These are phyloP conservation scores for Myotis davidii DNA, from an alignment of 2,113 vertebrate genomes.

Conservation along the genomic window DNA sequence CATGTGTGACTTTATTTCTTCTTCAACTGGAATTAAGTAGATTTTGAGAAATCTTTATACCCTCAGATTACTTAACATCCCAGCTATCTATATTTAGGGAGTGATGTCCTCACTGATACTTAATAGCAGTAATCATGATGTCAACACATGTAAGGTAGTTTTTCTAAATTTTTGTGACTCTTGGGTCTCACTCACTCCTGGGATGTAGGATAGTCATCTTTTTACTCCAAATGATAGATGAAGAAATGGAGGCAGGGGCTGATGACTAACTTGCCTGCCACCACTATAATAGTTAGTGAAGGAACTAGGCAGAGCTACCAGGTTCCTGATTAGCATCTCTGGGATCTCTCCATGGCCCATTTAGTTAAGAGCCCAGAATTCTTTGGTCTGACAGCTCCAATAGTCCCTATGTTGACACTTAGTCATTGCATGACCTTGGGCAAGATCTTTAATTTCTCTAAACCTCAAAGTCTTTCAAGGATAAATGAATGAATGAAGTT, in stretches of 20 bases:
- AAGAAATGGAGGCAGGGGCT: background rate
- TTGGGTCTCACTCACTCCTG: background rate
- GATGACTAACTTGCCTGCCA: constrained; percentile 1
- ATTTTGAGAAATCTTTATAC: background rate
- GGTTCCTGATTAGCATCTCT: constrained; percentile 1
- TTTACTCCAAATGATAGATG: background rate
- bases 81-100: background rate
- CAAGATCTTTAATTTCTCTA: constrained; percentile 55
- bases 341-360: constrained; percentile 16
- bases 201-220: background rate
- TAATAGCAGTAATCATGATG: background rate
- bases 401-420: constrained; percentile 36
- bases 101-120: background rate
- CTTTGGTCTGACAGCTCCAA: constrained; percentile 7
- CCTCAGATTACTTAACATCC: background rate
- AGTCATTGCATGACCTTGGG: constrained; percentile 49
- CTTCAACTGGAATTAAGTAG: background rate
- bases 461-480: constrained; percentile 1
- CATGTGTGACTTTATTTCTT: background rate
- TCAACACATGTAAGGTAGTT: background rate
- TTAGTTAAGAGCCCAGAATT: constrained; percentile 29
- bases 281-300: constrained; percentile 30
- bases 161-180: background rate
- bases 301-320: background rate
- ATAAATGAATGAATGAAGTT: constrained; percentile 62